Base-by-base conservation (phyloP, 2,888 invertebrate genomes). In the Protonemura montana region DNA sequence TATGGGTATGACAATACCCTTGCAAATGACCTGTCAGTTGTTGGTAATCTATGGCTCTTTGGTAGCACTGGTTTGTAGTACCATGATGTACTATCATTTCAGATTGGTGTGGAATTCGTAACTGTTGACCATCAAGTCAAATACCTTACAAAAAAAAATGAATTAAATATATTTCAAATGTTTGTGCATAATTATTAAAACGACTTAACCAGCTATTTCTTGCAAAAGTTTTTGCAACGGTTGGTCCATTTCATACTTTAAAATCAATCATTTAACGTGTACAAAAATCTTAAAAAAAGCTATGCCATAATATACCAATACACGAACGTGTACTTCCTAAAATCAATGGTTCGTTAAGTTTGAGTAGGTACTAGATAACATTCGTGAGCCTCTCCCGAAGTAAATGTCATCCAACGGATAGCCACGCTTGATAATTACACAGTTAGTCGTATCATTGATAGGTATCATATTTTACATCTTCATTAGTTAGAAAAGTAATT, bases 391-490 rank as follows among this genome's bases (percentile, higher is more conserved):
- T 6, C 35, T 35, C 35, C 59, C 13, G 59, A 2, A 59, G 59
- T 59, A 59, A 59, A 59, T 59, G 59, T 59, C 59, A 59, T 10
- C 59, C 59, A 7, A 59, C 13, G 59, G 16, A 35, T 6, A 35
- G 35, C 35, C 35, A 35, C 3, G 35, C 35, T 35, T 35, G 35
- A 59, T 59, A 59, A 59, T 59, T 59, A 59, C 21, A 59, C 59
- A 21, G 59, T 59, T 59, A 59, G 59, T 59, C n/a, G 59, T 59
- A 59, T 59, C 59, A 59, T 59, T 59, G 59, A 59, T 59, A 59
- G 59, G 59, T 59, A 59, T 59, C 59, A 59, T 59, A 59, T 59
- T 59, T 59, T 59, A 59, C 59, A 59, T 59, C 59, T 59, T 59
- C 59, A 59, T 59, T 59, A 59, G 59, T 59, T 59, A 59, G 59